These are phyloP conservation scores for Agonum fuliginosum DNA, from an alignment of 2,888 invertebrate species.

Conservation along the genomic window DNA sequence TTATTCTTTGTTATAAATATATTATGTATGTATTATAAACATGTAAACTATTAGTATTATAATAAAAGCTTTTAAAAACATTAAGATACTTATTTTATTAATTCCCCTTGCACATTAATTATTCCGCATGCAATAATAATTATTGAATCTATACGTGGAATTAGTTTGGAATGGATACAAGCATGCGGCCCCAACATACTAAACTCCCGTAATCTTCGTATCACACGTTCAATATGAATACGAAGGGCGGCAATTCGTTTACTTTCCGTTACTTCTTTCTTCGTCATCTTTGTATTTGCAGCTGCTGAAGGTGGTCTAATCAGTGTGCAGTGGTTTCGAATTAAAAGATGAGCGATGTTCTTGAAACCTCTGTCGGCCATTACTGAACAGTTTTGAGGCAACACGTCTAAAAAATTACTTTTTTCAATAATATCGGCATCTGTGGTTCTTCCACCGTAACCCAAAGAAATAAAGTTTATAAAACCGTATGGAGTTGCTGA, in stretches of 20 bases:
- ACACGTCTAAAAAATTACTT: not conserved
- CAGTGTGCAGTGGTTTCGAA: conserved; percentile 48
- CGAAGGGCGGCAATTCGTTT: conserved; percentile 61
- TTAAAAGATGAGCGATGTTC: conserved; percentile 47
- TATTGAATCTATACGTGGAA: conserved; percentile 54
- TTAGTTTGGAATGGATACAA: conserved; percentile 44
- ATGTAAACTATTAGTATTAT: not conserved
- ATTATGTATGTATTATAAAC: not conserved
- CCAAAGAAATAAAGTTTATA: conserved; percentile 67
- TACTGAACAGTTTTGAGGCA: conserved; percentile 45
- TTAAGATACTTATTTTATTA: conserved; percentile 49
- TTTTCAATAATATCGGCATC: conserved; percentile 37
- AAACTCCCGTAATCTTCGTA: conserved; percentile 54
- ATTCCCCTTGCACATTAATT: conserved; percentile 60
- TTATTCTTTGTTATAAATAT: not conserved
- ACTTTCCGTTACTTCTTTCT: conserved; percentile 44
- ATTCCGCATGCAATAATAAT: conserved; percentile 59
- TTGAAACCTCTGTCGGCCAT: conserved; percentile 61
- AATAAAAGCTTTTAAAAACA: not conserved
- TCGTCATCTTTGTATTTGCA: conserved; percentile 3
- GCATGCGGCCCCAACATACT: conserved; percentile 33
- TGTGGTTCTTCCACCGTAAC: conserved; percentile 66
- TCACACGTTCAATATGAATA: conserved; percentile 60
- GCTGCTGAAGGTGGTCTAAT: conserved; percentile 60
- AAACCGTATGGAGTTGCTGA: conserved; percentile 66